These are phyloP conservation scores for Phylloscopus collybita DNA, from an alignment of 2,797 vertebrate species.

Conservation along the genomic window DNA sequence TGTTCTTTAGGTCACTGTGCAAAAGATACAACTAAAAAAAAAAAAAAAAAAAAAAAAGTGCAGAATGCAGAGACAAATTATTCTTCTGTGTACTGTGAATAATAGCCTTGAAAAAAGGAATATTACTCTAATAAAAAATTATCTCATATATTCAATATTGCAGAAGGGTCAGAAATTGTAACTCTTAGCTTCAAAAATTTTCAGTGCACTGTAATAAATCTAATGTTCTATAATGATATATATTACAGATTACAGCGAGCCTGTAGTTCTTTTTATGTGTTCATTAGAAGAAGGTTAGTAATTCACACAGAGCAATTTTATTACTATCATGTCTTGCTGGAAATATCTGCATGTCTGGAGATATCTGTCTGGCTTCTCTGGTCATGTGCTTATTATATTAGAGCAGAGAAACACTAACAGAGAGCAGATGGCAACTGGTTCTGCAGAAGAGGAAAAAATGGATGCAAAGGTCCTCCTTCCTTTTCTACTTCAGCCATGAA, in stretches of 20 bases:
- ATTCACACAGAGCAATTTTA: background rate
- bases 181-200: background rate
- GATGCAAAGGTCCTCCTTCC: background rate
- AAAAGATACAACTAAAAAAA: background rate
- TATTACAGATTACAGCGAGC: background rate
- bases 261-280: background rate
- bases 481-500: background rate
- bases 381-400: constrained; percentile 2
- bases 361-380: background rate
- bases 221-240: background rate
- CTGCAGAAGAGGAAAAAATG: background rate
- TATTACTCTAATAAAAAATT: background rate
- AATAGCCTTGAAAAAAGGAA: background rate
- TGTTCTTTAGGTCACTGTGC: background rate
- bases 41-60: background rate
- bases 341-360: background rate
- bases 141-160: background rate
- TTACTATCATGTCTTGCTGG: background rate
- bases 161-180: background rate
- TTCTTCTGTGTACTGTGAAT: background rate
- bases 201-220: background rate
- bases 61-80: background rate
- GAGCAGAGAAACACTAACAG: background rate
- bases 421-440: background rate
- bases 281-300: background rate